Conservation (phyloP, 2,797 vertebrate species). For the Falco berigora region DNA sequence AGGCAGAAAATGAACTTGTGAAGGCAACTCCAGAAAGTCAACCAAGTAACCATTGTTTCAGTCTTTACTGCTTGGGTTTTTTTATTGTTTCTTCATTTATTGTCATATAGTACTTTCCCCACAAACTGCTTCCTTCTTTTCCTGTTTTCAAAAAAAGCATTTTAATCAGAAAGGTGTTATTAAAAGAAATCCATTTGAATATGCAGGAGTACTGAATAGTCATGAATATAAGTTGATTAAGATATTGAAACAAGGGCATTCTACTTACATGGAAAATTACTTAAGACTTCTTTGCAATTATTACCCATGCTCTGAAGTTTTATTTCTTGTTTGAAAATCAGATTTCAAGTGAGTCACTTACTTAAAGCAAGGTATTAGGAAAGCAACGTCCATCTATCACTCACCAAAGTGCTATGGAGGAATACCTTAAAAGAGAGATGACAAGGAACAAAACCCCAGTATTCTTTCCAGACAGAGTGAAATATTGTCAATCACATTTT, state of each 20-base stretch:
- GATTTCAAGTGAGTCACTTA: slow-evolving; percentile 6
- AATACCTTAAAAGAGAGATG: background rate
- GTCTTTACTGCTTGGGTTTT: background rate
- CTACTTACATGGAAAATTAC: background rate
- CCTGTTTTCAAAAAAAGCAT: background rate
- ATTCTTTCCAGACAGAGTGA: background rate
- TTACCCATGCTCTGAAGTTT: background rate
- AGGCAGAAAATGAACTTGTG: background rate
- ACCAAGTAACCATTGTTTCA: background rate
- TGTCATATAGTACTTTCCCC: background rate
- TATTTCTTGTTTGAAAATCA: slow-evolving; percentile 5
- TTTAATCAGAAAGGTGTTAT: background rate
- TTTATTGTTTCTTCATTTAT: background rate
- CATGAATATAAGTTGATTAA: background rate
- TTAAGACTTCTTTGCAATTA: background rate
- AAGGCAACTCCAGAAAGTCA: background rate
- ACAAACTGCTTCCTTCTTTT: background rate
- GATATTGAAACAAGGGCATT: background rate
- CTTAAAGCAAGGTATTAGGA: background rate
- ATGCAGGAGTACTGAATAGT: background rate
- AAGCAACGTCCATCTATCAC: background rate
- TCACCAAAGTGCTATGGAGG: background rate
- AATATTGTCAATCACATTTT: background rate
- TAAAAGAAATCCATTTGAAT: background rate
- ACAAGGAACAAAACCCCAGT: background rate